phyloP scores from a whole-genome alignment of 1,140 invertebrate genomes.

The Pomacea maculata region DNA sequence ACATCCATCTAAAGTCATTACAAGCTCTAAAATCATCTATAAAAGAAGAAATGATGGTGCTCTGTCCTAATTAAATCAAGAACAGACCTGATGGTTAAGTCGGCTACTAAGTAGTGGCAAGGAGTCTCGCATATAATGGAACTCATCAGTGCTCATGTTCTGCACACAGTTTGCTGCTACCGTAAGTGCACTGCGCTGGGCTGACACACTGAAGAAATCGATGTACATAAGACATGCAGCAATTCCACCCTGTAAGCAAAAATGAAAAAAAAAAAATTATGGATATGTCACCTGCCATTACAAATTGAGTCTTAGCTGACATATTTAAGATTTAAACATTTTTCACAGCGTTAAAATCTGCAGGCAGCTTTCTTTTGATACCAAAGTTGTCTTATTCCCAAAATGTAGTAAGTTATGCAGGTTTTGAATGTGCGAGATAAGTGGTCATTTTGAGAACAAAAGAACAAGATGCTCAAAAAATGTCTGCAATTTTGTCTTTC shows the following conservation, averaged over 20 bases:
- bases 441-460: too few species aligned
- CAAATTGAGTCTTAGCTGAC: too few species aligned
- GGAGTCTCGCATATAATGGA: constrained; percentile 89
- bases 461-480: too few species aligned
- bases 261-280: constrained; percentile 10
- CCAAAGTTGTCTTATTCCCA: too few species aligned
- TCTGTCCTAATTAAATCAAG: background rate
- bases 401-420: too few species aligned
- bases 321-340: too few species aligned
- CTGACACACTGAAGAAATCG: constrained; percentile 95
- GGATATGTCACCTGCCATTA: background rate
- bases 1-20: background rate
- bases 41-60: background rate
- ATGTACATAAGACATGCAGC: constrained; percentile 94
- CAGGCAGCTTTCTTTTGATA: too few species aligned
- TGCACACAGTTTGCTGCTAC: constrained; percentile 97
- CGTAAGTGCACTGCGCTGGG: constrained; percentile 91
- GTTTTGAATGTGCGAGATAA: too few species aligned
- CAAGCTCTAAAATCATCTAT: background rate
- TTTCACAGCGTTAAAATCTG: too few species aligned
- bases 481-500: too few species aligned
- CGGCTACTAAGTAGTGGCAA: constrained; percentile 85
- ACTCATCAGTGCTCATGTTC: constrained; percentile 92
- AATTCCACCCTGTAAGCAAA: constrained; percentile 81
- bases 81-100: constrained; percentile 81